These are phyloP conservation scores for Coturnix japonica DNA, from an alignment of 2,113 vertebrate species.

Conservation along the genomic window DNA sequence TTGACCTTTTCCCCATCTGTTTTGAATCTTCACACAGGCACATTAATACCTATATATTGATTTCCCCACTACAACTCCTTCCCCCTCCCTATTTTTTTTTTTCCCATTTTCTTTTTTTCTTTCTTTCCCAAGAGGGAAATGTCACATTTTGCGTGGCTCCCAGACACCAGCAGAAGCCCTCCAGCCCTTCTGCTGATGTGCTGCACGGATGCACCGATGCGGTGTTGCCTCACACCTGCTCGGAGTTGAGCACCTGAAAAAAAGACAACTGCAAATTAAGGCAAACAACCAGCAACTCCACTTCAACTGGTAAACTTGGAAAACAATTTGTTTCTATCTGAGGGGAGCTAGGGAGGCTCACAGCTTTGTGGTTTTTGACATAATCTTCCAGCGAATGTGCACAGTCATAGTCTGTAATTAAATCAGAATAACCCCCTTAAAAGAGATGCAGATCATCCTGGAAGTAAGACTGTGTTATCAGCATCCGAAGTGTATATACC, in stretches of 20 bases:
- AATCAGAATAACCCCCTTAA: not conserved
- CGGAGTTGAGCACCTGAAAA: not conserved
- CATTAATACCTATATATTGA: conserved; percentile 76
- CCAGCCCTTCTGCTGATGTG: fast-evolving
- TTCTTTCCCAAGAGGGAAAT: not conserved
- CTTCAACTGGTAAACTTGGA: not conserved
- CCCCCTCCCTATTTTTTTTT: not conserved
- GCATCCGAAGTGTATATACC: not conserved
- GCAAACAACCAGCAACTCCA: not conserved
- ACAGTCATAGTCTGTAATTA: not conserved
- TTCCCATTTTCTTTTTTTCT: fast-evolving
- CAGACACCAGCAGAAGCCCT: not conserved
- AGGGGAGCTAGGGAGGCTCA: fast-evolving
- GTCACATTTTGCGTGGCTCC: not conserved
- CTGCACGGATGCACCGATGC: too few species aligned
- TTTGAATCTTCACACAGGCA: conserved; percentile 77
- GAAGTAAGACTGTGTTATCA: not conserved
- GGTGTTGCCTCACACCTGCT: not conserved
- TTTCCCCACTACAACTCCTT: not conserved
- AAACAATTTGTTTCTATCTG: not conserved
- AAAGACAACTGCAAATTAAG: not conserved
- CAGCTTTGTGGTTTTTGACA: not conserved
- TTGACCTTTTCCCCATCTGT: conserved; percentile 83
- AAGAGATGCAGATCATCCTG: not conserved
- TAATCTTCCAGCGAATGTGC: not conserved